Conservation (phyloP, 2,888 invertebrate genomes). For the Drosophila eohydei region DNA sequence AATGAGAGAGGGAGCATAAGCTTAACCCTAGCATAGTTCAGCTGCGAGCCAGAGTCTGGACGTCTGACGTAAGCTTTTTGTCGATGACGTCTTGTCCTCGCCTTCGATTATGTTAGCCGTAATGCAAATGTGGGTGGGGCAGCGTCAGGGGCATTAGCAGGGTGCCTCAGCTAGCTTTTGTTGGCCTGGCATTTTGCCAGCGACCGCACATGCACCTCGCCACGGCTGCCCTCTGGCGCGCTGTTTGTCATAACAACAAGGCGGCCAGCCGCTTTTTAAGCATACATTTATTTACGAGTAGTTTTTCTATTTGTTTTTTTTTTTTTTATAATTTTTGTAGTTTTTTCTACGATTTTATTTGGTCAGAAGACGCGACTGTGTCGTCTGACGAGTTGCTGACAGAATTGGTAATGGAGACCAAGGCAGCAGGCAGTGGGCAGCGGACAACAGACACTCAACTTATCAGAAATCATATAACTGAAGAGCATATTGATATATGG, state of each 20-base stretch:
- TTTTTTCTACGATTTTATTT: constrained; percentile 18
- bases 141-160: constrained; percentile 3
- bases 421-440: constrained; percentile 12
- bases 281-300: constrained; percentile 68
- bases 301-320: constrained; percentile 22
- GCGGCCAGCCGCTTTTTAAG: constrained; percentile 52
- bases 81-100: constrained; percentile 42
- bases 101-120: constrained; percentile 27
- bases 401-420: constrained; percentile 59
- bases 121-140: constrained; percentile 14
- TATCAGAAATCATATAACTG: neutral
- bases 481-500: neutral
- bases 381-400: constrained; percentile 70
- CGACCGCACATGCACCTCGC: constrained; percentile 29
- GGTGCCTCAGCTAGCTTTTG: neutral
- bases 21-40: constrained; percentile 13
- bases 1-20: neutral
- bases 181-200: constrained; percentile 62
- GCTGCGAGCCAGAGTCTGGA: constrained; percentile 28
- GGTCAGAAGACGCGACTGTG: constrained; percentile 51
- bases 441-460: constrained; percentile 7
- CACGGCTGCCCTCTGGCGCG: constrained; percentile 41
- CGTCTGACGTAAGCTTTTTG: constrained; percentile 65
- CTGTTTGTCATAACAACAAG: constrained; percentile 52
- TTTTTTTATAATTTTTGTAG: neutral